A percentile compares a stretch with the other conserved stretches of the same genome.
phyloP scores from a whole-genome alignment of 2,113 vertebrate species.

The Synchiropus splendidus region DNA sequence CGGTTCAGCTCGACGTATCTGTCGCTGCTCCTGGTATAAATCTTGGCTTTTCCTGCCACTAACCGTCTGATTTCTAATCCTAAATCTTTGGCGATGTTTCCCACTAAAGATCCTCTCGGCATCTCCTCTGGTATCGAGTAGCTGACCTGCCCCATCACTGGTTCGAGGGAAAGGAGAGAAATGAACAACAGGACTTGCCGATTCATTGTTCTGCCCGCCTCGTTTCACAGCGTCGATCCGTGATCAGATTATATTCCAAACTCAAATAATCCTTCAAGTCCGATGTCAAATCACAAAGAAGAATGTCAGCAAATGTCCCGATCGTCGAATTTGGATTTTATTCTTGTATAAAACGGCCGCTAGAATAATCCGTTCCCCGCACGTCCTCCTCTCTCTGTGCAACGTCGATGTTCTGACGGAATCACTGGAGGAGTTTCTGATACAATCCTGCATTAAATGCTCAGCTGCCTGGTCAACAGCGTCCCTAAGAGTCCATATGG shows the following conservation, averaged over 20 bases:
- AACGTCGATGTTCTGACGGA: background rate
- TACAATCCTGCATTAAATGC: background rate
- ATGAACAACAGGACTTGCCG: conserved; percentile 7
- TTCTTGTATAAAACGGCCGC: background rate
- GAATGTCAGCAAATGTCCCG: background rate
- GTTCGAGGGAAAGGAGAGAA: conserved; percentile 1
- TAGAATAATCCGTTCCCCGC: background rate
- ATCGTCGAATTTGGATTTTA: background rate
- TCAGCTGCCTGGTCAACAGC: conserved; percentile 3
- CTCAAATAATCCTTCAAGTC: background rate
- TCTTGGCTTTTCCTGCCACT: conserved; percentile 2
- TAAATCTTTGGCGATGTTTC: conserved; percentile 6
- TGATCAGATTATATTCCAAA: conserved; percentile 1
- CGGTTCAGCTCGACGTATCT: conserved; percentile 57
- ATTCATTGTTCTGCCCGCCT: conserved; percentile 7
- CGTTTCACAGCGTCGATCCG: background rate
- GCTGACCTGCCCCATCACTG: conserved; percentile 5
- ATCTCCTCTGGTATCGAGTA: conserved; percentile 11
- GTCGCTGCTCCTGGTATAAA: conserved; percentile 16
- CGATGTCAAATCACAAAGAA: background rate
- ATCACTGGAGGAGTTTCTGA: background rate
- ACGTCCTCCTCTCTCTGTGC: background rate
- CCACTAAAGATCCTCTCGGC: conserved; percentile 5
- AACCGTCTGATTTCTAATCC: conserved; percentile 1
- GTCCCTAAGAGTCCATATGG: conserved; percentile 3